Percentiles rank a stretch among this genome's conserved stretches.
phyloP scores from a whole-genome alignment of 1,140 invertebrate species.

The Ridgeia piscesae region DNA sequence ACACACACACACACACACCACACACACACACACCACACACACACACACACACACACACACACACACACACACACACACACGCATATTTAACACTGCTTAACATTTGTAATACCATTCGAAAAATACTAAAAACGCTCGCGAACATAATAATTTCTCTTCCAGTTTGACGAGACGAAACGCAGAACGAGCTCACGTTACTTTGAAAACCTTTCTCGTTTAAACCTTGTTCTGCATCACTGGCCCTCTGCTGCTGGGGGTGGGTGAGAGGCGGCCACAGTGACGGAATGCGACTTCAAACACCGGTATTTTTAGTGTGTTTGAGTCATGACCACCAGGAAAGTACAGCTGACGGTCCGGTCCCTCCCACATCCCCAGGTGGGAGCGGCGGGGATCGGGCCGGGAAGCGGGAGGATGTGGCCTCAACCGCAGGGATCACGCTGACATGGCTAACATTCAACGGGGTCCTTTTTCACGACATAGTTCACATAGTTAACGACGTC shows the following conservation, averaged over 20 bases:
- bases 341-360: not conserved
- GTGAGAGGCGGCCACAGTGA: not conserved
- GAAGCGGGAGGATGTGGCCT: not conserved
- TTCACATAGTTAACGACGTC: too few relatives aligned
- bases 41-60: too few relatives aligned
- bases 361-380: not conserved
- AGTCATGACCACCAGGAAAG: not conserved
- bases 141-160: too few relatives aligned
- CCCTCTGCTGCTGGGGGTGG: not conserved
- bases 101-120: too few relatives aligned
- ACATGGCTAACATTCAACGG: not conserved
- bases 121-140: too few relatives aligned
- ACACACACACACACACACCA: too few relatives aligned
- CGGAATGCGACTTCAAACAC: not conserved
- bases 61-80: too few relatives aligned
- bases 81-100: too few relatives aligned
- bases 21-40: too few relatives aligned
- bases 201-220: not conserved
- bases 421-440: not conserved
- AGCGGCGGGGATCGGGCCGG: not conserved
- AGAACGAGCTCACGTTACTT: not conserved
- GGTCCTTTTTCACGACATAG: too few relatives aligned
- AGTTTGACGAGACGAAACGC: not conserved
- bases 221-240: not conserved
- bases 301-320: not conserved